phyloP scores from a whole-genome alignment of 2,888 invertebrate species.

The Syritta pipiens region DNA sequence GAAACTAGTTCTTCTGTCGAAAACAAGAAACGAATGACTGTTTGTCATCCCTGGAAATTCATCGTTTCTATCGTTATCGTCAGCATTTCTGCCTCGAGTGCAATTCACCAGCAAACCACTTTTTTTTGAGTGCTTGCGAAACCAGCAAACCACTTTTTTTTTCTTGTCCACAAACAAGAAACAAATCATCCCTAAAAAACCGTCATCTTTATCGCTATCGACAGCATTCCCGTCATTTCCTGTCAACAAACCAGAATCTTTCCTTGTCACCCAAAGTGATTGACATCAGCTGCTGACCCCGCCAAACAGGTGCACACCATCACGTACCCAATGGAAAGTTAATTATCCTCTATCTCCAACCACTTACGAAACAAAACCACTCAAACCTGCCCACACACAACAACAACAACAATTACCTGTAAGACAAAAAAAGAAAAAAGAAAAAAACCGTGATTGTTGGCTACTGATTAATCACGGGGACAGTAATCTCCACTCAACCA shows the following conservation, averaged over 20 bases:
- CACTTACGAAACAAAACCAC: background rate
- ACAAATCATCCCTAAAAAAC: too few relatives aligned
- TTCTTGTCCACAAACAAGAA: background rate
- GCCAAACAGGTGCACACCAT: constrained; percentile 29
- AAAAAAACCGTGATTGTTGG: constrained; percentile 13
- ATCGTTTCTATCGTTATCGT: too few relatives aligned
- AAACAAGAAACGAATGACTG: too few relatives aligned
- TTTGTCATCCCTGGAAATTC: too few relatives aligned
- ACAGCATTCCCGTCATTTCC: too few relatives aligned
- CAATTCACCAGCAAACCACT: too few relatives aligned
- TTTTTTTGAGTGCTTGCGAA: too few relatives aligned
- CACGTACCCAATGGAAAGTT: constrained; percentile 8
- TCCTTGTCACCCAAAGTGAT: constrained; percentile 24
- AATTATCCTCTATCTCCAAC: constrained; percentile 11
- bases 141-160: too few relatives aligned
- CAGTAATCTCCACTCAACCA: constrained; percentile 42
- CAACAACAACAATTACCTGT: too few relatives aligned
- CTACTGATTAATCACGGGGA: constrained; percentile 50
- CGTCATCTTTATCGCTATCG: too few relatives aligned
- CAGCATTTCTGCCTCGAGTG: too few relatives aligned
- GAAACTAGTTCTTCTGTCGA: too few relatives aligned
- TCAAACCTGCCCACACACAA: constrained; percentile 37
- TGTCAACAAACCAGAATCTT: constrained; percentile 1
- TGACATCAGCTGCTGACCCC: constrained; percentile 18
- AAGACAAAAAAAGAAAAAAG: background rate